Evolutionary conservation across 2,113 vertebrate genomes (phyloP).

Genomic region (Riparia riparia): DNA sequence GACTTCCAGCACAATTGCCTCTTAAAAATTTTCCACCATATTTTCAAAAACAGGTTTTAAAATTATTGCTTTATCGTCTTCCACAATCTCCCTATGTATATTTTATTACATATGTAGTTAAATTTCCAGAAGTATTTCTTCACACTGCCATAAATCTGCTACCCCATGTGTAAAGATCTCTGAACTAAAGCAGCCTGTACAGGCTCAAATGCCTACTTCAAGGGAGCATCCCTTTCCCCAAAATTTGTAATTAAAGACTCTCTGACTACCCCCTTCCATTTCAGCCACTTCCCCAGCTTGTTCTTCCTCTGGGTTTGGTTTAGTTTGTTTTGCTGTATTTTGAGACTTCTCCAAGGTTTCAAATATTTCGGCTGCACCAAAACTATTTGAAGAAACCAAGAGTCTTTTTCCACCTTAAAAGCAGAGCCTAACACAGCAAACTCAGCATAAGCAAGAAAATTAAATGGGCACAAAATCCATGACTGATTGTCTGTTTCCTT

Average conservation of each 20-base stretch:
- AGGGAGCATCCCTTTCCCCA: neutral
- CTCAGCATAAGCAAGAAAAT: conserved; percentile 48
- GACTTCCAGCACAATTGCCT: neutral
- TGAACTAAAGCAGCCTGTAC: neutral
- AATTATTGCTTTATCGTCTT: neutral
- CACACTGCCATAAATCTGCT: neutral
- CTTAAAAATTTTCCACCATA: neutral
- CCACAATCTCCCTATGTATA: neutral
- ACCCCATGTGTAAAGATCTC: neutral
- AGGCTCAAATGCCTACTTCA: neutral
- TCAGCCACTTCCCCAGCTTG: conserved; percentile 11
- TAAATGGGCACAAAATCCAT: conserved; percentile 15
- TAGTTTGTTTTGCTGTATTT: conserved; percentile 39
- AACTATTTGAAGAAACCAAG: conserved; percentile 47
- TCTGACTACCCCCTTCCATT: neutral
- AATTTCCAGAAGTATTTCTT: neutral
- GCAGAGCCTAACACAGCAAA: conserved; percentile 22
- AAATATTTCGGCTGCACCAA: conserved; percentile 43
- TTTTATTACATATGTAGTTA: neutral
- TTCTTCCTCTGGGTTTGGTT: conserved; percentile 9
- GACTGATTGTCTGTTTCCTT: conserved; percentile 43
- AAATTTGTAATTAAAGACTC: neutral
- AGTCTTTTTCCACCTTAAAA: conserved; percentile 52
- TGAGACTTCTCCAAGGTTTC: conserved; percentile 35
- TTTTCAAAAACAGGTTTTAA: neutral